A percentile compares a stretch with the other conserved stretches of the same genome.
phyloP scores from a whole-genome alignment of 2,113 vertebrate species.

The Lagopus leucura region DNA sequence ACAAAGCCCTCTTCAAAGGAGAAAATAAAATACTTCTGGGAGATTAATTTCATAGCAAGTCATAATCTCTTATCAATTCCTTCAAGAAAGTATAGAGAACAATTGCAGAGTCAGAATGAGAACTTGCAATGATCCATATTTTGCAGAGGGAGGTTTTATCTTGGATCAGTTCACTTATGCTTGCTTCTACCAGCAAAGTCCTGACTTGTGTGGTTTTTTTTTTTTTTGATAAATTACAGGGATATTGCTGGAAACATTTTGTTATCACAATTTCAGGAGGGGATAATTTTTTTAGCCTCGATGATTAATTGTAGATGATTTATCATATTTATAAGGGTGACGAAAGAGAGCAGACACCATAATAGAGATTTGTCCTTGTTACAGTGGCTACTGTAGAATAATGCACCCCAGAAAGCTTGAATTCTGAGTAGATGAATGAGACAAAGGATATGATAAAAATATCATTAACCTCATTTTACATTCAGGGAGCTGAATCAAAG shows the following conservation, averaged over 20 bases:
- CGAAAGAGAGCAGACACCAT: conserved; percentile 13
- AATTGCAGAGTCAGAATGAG: not conserved
- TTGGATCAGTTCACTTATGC: not conserved
- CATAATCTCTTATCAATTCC: not conserved
- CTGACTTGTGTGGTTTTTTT: not conserved
- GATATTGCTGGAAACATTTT: conserved; percentile 27
- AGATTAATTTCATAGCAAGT: not conserved
- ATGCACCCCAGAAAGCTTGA: not conserved
- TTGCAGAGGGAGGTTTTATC: not conserved
- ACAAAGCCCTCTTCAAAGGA: not conserved
- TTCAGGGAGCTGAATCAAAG: conserved; percentile 9
- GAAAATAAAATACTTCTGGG: not conserved
- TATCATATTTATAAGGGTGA: conserved; percentile 40
- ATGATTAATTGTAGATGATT: conserved; percentile 52
- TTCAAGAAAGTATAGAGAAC: not conserved
- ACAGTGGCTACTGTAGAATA: conserved; percentile 1
- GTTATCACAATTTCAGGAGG: not conserved
- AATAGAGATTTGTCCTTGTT: conserved; percentile 26
- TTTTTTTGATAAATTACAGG: conserved; percentile 36
- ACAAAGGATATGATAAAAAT: conserved; percentile 50
- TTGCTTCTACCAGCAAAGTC: not conserved
- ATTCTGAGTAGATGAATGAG: conserved; percentile 25
- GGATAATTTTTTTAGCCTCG: conserved; percentile 23
- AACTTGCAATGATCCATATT: not conserved
- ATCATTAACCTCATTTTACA: conserved; percentile 47